Evolutionary conservation across 2,113 vertebrate genomes (phyloP).

Genomic region (Prunella fulvescens): DNA sequence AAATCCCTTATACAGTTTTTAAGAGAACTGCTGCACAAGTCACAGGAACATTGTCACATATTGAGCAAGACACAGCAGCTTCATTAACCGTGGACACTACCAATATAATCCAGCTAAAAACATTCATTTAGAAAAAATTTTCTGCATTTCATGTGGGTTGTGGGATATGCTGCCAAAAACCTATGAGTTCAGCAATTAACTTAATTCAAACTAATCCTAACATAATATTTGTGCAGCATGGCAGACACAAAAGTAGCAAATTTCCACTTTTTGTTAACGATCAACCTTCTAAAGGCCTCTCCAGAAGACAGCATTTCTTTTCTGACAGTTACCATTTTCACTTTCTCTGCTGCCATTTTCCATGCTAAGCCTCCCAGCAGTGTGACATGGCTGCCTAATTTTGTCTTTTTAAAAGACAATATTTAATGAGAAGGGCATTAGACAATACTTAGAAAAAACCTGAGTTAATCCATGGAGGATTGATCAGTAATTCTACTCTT

Average conservation of each 20-base stretch:
- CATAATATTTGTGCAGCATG: conserved; percentile 21
- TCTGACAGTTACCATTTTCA: not conserved
- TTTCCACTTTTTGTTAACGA: conserved; percentile 24
- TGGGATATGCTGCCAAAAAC: not conserved
- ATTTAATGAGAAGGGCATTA: not conserved
- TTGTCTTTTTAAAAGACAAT: not conserved
- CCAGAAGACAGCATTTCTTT: not conserved
- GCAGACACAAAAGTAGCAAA: conserved; percentile 4
- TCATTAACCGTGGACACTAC: not conserved
- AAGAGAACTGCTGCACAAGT: not conserved
- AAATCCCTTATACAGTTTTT: not conserved
- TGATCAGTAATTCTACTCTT: not conserved
- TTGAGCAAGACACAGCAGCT: not conserved
- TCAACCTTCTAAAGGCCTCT: not conserved
- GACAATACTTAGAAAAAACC: not conserved
- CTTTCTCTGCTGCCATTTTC: not conserved
- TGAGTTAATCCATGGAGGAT: not conserved
- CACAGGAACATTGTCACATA: not conserved
- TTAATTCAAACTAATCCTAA: conserved; percentile 42
- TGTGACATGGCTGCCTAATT: not conserved
- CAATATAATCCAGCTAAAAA: not conserved
- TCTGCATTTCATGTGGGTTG: not conserved
- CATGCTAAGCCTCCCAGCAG: not conserved
- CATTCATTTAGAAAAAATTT: not conserved
- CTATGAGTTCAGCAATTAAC: not conserved